Conservation (phyloP, 1,140 invertebrate species). For the Drosophila jambulina region DNA sequence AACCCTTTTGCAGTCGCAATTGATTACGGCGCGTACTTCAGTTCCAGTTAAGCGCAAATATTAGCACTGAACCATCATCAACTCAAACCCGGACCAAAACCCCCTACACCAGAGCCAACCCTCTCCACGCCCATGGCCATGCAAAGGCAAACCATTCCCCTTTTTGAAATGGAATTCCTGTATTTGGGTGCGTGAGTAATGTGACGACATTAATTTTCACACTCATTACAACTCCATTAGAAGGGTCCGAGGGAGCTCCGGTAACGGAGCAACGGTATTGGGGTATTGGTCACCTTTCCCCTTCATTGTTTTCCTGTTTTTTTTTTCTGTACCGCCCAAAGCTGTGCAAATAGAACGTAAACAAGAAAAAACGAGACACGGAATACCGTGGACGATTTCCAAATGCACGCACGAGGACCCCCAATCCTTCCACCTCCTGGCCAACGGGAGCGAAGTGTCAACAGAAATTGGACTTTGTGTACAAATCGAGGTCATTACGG, state of each 20-base stretch:
- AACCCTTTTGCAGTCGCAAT: constrained; percentile 47
- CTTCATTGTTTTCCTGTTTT: not conserved
- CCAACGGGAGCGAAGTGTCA: constrained; percentile 55
- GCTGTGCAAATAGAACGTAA: constrained; percentile 34
- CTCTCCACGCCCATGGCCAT: constrained; percentile 15
- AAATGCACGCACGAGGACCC: constrained; percentile 69
- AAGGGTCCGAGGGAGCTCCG: constrained; percentile 21
- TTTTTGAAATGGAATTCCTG: constrained; percentile 17
- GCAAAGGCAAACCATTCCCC: constrained; percentile 15
- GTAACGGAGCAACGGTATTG: not conserved
- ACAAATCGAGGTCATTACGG: constrained; percentile 70
- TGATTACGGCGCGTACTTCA: constrained; percentile 64
- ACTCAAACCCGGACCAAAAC: constrained; percentile 1
- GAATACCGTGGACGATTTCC: constrained; percentile 52
- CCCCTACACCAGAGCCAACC: not conserved
- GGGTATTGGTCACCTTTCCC: constrained; percentile 3
- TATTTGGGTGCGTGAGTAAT: constrained; percentile 79
- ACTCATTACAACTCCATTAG: constrained; percentile 83
- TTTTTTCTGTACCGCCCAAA: constrained; percentile 4
- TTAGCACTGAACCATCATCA: constrained; percentile 55
- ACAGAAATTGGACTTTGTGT: constrained; percentile 60
- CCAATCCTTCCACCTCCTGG: constrained; percentile 3
- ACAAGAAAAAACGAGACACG: constrained; percentile 44
- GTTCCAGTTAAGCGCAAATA: constrained; percentile 70
- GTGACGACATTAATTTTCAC: constrained; percentile 83